Evolutionary conservation across 1,140 invertebrate genomes (phyloP).

Genomic region (Lordiphosa mommai): DNA sequence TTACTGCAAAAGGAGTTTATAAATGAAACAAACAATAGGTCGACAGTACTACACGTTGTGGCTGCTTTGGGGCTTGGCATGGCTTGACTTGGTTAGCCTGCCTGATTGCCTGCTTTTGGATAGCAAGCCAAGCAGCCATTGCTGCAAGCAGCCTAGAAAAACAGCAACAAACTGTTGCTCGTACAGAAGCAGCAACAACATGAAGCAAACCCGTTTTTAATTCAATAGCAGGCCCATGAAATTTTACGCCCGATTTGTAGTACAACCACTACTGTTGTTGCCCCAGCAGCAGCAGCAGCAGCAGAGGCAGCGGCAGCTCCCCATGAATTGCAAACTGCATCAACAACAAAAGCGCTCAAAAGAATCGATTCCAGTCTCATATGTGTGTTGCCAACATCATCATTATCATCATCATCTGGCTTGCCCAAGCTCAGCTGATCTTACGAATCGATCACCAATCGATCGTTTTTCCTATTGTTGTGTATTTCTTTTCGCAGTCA

Average conservation of each 20-base stretch:
- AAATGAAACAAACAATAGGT: conserved; percentile 60
- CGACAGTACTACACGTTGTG: conserved; percentile 51
- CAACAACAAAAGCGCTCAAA: conserved; percentile 4
- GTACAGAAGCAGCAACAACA: conserved; percentile 28
- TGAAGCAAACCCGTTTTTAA: conserved; percentile 72
- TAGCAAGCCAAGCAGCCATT: conserved; percentile 28
- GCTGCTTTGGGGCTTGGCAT: conserved; percentile 54
- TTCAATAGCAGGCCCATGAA: conserved; percentile 79
- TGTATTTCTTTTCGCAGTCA: conserved; percentile 30
- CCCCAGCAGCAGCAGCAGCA: conserved; percentile 17
- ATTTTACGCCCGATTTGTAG: conserved; percentile 79
- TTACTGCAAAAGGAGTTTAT: not conserved
- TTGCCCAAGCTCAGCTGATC: conserved; percentile 55
- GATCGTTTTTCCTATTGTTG: conserved; percentile 24
- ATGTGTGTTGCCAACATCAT: conserved; percentile 23
- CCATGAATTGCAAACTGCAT: conserved; percentile 14
- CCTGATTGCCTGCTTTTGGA: conserved; percentile 19
- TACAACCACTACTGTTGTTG: conserved; percentile 74
- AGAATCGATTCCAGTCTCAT: conserved; percentile 18
- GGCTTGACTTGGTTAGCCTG: conserved; percentile 8
- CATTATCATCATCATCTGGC: conserved; percentile 15
- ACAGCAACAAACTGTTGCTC: conserved; percentile 35
- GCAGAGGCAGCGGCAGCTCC: conserved; percentile 11
- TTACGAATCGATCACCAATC: conserved; percentile 14
- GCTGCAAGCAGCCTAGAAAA: conserved; percentile 39